Evolutionary conservation across 2,888 invertebrate species (phyloP).

Genomic region (Lypha dubia): DNA sequence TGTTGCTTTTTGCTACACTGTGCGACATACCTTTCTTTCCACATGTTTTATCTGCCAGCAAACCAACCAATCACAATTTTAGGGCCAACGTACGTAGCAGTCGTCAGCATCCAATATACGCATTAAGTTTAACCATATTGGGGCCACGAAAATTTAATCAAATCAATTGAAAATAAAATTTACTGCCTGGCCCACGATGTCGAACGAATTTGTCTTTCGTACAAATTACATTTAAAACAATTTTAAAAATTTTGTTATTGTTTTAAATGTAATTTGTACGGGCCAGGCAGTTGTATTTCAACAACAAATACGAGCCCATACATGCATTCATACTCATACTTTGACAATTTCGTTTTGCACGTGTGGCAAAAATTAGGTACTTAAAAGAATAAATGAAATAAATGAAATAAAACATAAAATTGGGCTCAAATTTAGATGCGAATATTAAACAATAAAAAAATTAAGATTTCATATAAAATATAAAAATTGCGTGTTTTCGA

Average conservation of each 20-base stretch:
- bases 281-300: too few relatives aligned
- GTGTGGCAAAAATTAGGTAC: neutral
- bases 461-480: neutral
- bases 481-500: constrained; percentile 14
- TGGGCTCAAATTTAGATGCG: neutral
- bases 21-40: constrained; percentile 54
- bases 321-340: too few relatives aligned
- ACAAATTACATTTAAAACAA: too few relatives aligned
- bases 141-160: constrained; percentile 5
- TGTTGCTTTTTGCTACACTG: too few relatives aligned
- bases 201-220: too few relatives aligned
- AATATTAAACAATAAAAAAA: neutral
- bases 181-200: too few relatives aligned
- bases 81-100: neutral
- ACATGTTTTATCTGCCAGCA: constrained; percentile 4
- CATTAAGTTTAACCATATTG: constrained; percentile 9
- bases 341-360: neutral
- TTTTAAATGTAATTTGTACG: too few relatives aligned
- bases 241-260: too few relatives aligned
- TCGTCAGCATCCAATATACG: constrained; percentile 16
- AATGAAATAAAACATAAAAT: neutral
- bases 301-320: too few relatives aligned
- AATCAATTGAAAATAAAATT: constrained; percentile 35
- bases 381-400: neutral
- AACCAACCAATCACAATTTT: constrained; percentile 23